These are phyloP conservation scores for Sebastes paucispinis DNA, from an alignment of 2,797 vertebrate genomes.

Conservation along the genomic window DNA sequence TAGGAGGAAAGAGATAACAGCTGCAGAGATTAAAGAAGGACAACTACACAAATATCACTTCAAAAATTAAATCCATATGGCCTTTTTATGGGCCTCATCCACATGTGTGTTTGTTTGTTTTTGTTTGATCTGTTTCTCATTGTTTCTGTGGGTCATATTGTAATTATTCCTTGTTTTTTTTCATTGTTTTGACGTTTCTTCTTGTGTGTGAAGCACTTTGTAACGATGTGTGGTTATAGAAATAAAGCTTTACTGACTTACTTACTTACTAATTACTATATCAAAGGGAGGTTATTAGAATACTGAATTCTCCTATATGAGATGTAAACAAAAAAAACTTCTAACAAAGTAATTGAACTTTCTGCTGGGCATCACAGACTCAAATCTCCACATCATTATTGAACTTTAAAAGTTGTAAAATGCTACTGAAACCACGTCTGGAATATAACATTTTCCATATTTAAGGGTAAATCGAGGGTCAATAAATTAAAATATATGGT, in stretches of 20 bases:
- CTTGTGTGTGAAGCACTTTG: too few species aligned
- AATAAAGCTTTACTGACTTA: too few species aligned
- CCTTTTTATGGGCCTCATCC: too few species aligned
- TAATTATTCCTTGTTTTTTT: too few species aligned
- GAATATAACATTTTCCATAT: background rate
- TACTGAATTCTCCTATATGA: background rate
- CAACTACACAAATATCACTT: background rate
- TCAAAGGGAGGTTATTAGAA: too few species aligned
- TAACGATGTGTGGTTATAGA: too few species aligned
- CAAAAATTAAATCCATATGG: background rate
- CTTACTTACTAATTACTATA: too few species aligned
- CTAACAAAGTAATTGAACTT: too few species aligned
- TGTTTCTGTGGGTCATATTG: too few species aligned
- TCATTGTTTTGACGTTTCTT: too few species aligned
- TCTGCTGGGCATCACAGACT: background rate
- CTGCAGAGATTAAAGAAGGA: background rate
- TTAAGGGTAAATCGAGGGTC: background rate
- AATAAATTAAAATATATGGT: background rate
- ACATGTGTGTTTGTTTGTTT: too few species aligned
- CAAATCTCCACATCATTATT: background rate
- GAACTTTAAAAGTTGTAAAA: background rate
- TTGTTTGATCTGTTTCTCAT: too few species aligned
- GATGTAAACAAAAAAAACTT: background rate
- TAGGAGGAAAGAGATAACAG: background rate
- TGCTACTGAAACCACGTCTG: fast-evolving